Evolutionary conservation across 2,113 vertebrate species (phyloP).

Genomic region (Haemorhous mexicanus): DNA sequence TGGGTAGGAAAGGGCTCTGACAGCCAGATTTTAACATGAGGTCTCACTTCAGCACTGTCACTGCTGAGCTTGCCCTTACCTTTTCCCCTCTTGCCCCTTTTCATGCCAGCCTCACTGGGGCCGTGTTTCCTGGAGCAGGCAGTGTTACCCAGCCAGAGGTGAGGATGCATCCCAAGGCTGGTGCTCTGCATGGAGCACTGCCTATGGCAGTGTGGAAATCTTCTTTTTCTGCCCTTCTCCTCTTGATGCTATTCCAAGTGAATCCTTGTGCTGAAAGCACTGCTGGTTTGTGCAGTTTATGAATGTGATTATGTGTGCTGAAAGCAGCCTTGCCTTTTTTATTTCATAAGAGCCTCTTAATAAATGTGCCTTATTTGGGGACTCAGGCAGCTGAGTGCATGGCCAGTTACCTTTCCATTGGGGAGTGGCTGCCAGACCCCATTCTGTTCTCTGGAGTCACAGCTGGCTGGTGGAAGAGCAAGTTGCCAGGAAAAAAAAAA

Average conservation of each 20-base stretch:
- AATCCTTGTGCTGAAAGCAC: slow-evolving; percentile 8
- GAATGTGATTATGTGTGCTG: not conserved
- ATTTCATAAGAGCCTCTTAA: slow-evolving; percentile 25
- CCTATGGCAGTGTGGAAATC: not conserved
- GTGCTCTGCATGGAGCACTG: not conserved
- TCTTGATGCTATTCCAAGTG: not conserved
- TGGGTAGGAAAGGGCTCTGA: not conserved
- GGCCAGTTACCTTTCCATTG: not conserved
- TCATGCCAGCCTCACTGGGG: not conserved
- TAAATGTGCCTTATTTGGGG: slow-evolving; percentile 34
- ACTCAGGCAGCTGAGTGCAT: not conserved
- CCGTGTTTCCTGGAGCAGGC: not conserved
- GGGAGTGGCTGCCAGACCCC: not conserved
- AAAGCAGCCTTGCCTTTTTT: not conserved
- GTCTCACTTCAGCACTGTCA: not conserved
- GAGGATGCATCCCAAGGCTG: not conserved
- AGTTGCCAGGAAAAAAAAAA: not conserved
- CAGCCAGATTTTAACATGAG: not conserved
- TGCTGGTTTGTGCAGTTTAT: not conserved
- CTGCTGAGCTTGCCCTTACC: not conserved
- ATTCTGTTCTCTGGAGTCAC: not conserved
- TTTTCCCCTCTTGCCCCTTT: not conserved
- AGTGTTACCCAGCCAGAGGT: not conserved
- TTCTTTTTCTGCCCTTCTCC: not conserved
- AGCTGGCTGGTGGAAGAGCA: not conserved